Evolutionary conservation across 37 sponge, comb jelly and placozoan species (phyloP).

Genomic region (Agelas oroides): DNA sequence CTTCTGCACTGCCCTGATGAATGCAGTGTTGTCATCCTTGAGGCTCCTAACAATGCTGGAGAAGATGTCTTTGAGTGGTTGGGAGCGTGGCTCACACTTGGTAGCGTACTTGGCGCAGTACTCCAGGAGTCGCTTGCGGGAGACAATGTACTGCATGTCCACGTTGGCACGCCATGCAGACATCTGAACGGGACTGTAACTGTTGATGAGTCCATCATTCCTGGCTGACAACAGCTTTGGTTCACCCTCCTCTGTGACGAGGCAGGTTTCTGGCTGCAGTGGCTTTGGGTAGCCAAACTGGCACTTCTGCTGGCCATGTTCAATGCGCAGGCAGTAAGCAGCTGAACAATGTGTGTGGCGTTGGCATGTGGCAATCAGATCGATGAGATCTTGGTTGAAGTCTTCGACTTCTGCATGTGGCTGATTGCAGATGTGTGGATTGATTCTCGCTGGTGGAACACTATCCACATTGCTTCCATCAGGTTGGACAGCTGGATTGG

Average conservation of each 20-base stretch:
- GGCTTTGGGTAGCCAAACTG: constrained; percentile 69
- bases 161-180: constrained; percentile 66
- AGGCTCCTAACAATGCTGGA: too few relatives aligned
- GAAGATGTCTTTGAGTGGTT: constrained; percentile 33
- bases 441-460: constrained; percentile 24
- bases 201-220: constrained; percentile 52
- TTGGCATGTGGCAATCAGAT: constrained; percentile 76
- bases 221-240: too few relatives aligned
- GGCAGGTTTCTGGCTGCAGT: constrained; percentile 23
- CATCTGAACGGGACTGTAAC: constrained; percentile 57
- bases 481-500: constrained; percentile 55
- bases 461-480: constrained; percentile 32
- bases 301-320: constrained; percentile 41
- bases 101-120: constrained; percentile 64
- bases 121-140: constrained; percentile 17
- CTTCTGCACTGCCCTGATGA: too few relatives aligned
- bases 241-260: too few relatives aligned
- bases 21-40: too few relatives aligned
- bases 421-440: constrained; percentile 51
- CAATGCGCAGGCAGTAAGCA: constrained; percentile 54
- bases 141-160: constrained; percentile 69
- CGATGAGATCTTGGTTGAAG: constrained; percentile 36
- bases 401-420: constrained; percentile 25
- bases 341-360: constrained; percentile 58
- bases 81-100: constrained; percentile 51